Base-by-base conservation (phyloP, 2,113 vertebrate species). In the Siniperca knerii region DNA sequence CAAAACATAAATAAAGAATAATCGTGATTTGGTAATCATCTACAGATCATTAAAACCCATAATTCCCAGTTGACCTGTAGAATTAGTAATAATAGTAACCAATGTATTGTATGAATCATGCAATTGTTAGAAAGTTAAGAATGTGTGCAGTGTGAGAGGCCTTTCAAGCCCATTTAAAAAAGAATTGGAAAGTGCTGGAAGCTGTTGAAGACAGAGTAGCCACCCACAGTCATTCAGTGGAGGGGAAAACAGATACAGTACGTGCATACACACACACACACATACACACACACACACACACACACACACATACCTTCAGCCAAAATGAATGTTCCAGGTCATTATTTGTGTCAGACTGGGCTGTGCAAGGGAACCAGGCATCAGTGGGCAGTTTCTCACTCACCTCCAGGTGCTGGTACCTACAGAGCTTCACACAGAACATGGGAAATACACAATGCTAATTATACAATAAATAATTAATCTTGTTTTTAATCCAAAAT, bases 281-380 rank as follows among this genome's bases (percentile, higher is more conserved):
- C 18, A 54, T 25, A 55, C 58, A 62, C 8, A 54, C 37, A 33
- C 62, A 58, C 11, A 67, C 61, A 66, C 44, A 25, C 23, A 64
- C 21, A 72, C 33, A 42, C 12, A n/a, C 8, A 7, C 25, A 1
- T 94, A 98, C 98, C 96, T 97, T 97, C 1, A 99, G 96, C 98
- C 98, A 98, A 54, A 90, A 88, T 64, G 91, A 73, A 77, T 93
- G 90, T 70, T 97, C 93, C 60, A 93, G 82, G 7, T 92, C 80
- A 70, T 92, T 95, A 81, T 85, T 83, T 21, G 60, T 69, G 40
- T 94, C 88, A 8, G 91, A 81, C 74, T 69, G 93, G 68, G 94
- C 87, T 23, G 92, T 88, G 70, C 97, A 98, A 6, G 97, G 98
- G 87, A 96, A 97, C 98, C 98, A 99, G 77, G 96, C 95, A 57